Conservation (phyloP, 2,797 vertebrate species). For the Uromys caudimaculatus region DNA sequence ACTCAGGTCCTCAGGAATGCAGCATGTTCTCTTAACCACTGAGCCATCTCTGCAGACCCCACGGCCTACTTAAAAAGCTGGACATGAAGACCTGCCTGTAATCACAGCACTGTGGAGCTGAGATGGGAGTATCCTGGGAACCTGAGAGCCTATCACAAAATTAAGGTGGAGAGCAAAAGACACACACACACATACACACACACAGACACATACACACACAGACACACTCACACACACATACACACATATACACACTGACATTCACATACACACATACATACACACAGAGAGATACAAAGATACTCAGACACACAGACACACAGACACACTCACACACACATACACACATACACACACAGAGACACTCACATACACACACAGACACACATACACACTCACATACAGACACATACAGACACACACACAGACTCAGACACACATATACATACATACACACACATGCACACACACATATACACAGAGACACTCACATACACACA, state of each 20-base stretch:
- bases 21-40: not conserved
- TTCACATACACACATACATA: not conserved
- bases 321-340: not conserved
- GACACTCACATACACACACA: not conserved
- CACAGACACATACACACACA: not conserved
- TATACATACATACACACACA: rapidly evolving
- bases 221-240: not conserved
- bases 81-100: not conserved
- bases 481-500: not conserved
- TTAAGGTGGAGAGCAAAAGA: not conserved
- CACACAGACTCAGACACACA: not conserved
- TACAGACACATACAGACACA: not conserved
- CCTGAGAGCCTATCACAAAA: not conserved
- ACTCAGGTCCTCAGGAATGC: not conserved
- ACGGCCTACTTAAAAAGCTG: not conserved
- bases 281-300: not conserved
- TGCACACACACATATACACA: too few species aligned
- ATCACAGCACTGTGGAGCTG: not conserved
- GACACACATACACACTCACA: not conserved
- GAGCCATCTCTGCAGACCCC: not conserved
- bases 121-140: not conserved
- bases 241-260: not conserved
- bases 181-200: not conserved
- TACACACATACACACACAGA: not conserved
- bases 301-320: not conserved